Conservation (phyloP, 2,888 invertebrate genomes). For the Chymomyza amoena region DNA sequence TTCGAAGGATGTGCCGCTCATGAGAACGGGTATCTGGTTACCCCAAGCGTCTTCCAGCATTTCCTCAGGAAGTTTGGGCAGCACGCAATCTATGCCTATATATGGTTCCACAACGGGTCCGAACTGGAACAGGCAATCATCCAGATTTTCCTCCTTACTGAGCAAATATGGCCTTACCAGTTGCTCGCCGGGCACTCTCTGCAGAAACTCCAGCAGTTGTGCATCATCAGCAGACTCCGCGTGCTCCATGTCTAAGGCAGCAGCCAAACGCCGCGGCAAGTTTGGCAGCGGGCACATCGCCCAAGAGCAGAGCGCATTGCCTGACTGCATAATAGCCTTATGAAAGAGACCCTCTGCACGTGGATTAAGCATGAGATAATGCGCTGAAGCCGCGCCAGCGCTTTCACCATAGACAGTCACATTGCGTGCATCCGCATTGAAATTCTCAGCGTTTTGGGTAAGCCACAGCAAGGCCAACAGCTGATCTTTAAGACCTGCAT, state of each 20-base stretch:
- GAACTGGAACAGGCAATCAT: conserved; percentile 72
- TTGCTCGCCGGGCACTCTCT: conserved; percentile 45
- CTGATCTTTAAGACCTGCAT: conserved; percentile 80
- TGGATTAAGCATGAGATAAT: conserved; percentile 79
- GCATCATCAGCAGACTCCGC: conserved; percentile 60
- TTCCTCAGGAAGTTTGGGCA: conserved; percentile 63
- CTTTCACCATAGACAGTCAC: conserved; percentile 80
- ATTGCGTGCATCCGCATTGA: conserved; percentile 80
- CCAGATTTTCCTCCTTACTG: conserved; percentile 59
- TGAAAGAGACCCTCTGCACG: conserved; percentile 77
- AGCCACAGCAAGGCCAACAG: conserved; percentile 80
- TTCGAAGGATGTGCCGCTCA: conserved; percentile 76
- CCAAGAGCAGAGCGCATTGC: conserved; percentile 71
- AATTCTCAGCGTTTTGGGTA: conserved; percentile 77
- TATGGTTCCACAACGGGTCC: conserved; percentile 77
- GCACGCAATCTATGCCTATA: conserved; percentile 56
- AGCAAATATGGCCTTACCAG: conserved; percentile 64
- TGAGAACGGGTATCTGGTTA: conserved; percentile 73
- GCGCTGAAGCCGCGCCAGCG: conserved; percentile 79
- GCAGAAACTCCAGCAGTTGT: conserved; percentile 52
- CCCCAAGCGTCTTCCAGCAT: conserved; percentile 72
- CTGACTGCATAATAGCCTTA: conserved; percentile 75
- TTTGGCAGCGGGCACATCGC: conserved; percentile 54
- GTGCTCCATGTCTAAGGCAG: conserved; percentile 56
- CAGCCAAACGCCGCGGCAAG: conserved; percentile 67